Conservation (phyloP, 2,113 vertebrate species). For the Salvator merianae region DNA sequence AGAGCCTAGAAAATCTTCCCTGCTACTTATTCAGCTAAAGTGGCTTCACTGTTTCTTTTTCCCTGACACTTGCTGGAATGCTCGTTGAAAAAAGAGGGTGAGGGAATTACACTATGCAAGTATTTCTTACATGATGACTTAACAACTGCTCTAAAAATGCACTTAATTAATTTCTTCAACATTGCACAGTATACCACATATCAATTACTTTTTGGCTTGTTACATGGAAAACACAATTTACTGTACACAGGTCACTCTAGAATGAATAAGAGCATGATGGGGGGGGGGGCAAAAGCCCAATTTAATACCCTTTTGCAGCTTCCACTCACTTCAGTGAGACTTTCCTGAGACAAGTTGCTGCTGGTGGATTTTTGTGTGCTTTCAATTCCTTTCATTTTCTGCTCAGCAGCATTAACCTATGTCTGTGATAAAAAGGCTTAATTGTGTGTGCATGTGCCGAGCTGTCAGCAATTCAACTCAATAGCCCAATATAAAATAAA, state of each 20-base stretch:
- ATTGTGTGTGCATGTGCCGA: not conserved
- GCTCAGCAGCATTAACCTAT: constrained; percentile 16
- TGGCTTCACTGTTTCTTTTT: constrained; percentile 10
- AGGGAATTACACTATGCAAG: constrained; percentile 73
- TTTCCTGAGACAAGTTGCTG: not conserved
- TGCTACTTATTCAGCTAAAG: constrained; percentile 59
- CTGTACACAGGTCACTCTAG: not conserved
- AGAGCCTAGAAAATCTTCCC: constrained; percentile 73
- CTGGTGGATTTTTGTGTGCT: not conserved
- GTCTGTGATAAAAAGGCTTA: constrained; percentile 25
- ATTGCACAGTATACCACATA: constrained; percentile 55
- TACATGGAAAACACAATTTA: constrained; percentile 19
- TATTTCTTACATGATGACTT: constrained; percentile 56
- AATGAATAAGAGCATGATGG: not conserved
- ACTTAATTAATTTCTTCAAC: constrained; percentile 62
- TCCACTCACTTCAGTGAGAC: not conserved
- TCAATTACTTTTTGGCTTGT: constrained; percentile 64
- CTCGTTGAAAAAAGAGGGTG: constrained; percentile 37
- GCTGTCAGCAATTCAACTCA: constrained; percentile 60
- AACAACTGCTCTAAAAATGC: constrained; percentile 54
- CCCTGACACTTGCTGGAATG: constrained; percentile 60
- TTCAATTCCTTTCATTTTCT: constrained; percentile 32
- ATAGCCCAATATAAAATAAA: constrained; percentile 65
- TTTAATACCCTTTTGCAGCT: not conserved
- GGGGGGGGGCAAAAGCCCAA: not conserved